Conservation (phyloP, 1,140 invertebrate species). For the Dufourea novaeangliae region DNA sequence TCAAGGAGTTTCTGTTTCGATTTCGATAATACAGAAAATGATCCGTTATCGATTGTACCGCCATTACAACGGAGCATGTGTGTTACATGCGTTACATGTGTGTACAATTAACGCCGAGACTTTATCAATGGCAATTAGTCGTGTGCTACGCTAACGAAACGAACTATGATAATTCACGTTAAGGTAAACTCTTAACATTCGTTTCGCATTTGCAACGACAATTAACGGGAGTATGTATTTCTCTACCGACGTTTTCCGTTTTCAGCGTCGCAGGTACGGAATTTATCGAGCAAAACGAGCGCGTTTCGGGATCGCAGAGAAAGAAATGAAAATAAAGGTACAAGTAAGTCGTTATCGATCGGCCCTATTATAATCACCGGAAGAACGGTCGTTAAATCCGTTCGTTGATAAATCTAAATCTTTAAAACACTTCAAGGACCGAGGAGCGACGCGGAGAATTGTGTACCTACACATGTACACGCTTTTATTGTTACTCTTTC, state of each 20-base stretch:
- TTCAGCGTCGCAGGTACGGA: background rate
- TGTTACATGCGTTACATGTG: too few relatives aligned
- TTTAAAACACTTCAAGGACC: background rate
- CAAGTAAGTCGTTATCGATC: too few relatives aligned
- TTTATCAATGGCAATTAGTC: conserved; percentile 8
- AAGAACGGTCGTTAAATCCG: too few relatives aligned
- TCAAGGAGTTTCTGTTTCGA: too few relatives aligned
- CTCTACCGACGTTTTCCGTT: background rate
- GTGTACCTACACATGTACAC: too few relatives aligned
- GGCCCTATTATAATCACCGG: too few relatives aligned
- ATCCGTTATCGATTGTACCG: background rate
- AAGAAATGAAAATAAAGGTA: too few relatives aligned
- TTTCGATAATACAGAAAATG: background rate
- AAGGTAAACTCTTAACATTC: conserved; percentile 8
- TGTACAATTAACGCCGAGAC: too few relatives aligned
- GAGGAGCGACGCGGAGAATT: background rate
- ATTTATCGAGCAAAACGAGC: background rate
- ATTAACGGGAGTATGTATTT: background rate
- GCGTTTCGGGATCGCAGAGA: background rate
- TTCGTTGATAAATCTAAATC: background rate
- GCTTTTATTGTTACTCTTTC: background rate
- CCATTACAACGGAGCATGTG: too few relatives aligned
- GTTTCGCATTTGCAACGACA: background rate
- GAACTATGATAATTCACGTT: background rate
- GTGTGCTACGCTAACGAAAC: background rate